phyloP scores from a whole-genome alignment of 2,797 vertebrate genomes.

The Protonibea diacanthus region DNA sequence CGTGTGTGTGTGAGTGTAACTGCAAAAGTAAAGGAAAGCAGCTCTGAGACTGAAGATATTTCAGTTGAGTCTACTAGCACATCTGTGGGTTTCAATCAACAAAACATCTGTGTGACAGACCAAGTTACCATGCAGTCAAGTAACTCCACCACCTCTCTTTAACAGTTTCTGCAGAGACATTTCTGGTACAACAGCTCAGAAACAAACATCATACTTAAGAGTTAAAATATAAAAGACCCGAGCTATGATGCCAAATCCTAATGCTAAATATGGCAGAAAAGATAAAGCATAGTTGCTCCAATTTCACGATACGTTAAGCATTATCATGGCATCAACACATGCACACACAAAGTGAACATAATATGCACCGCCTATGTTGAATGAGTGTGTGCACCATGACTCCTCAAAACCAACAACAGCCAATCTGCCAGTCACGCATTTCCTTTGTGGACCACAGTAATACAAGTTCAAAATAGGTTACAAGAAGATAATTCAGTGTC shows the following conservation, averaged over 20 bases:
- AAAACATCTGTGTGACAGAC: constrained; percentile 1
- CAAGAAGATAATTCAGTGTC: background rate
- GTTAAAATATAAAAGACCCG: background rate
- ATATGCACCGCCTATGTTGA: constrained; percentile 14
- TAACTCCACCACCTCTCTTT: background rate
- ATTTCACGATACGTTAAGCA: background rate
- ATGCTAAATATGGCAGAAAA: background rate
- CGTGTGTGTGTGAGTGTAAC: background rate
- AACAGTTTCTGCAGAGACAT: background rate
- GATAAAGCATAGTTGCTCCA: background rate
- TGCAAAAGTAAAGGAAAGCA: background rate
- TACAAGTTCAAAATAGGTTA: constrained; percentile 8
- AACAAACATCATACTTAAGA: background rate
- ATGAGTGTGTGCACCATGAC: background rate
- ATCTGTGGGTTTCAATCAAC: background rate
- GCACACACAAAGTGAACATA: background rate
- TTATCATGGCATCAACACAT: background rate
- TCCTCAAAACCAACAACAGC: constrained; percentile 8
- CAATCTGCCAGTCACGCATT: constrained; percentile 9
- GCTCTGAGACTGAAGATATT: background rate
- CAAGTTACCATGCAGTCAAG: background rate
- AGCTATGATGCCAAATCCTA: background rate
- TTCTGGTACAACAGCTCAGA: background rate
- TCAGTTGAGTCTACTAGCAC: background rate
- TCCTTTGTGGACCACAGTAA: constrained; percentile 4